A percentile compares a stretch with the other conserved stretches of the same genome.
Evolutionary conservation across 2,113 vertebrate genomes (phyloP).

Genomic region (Natator depressus): DNA sequence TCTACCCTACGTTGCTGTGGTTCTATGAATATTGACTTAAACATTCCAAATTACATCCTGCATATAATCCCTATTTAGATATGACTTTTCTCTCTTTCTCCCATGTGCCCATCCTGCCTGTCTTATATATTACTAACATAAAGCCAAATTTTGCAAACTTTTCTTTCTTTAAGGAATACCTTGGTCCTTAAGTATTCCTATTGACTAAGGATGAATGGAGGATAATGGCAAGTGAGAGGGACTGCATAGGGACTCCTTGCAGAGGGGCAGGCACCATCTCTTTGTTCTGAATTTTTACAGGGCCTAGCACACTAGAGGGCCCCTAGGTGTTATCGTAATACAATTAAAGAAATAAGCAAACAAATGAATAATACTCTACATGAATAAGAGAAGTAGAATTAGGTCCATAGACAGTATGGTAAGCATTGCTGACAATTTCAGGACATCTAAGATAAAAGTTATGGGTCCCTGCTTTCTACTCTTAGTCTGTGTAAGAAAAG

Average conservation of each 20-base stretch:
- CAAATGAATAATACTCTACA: accelerated
- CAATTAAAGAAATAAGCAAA: background rate
- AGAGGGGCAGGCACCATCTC: accelerated
- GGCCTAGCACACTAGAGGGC: background rate
- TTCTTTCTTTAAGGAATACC: background rate
- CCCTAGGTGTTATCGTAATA: background rate
- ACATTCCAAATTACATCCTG: background rate
- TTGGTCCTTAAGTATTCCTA: background rate
- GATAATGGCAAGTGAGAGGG: background rate
- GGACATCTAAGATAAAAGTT: background rate
- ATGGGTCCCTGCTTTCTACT: background rate
- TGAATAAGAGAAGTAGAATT: background rate
- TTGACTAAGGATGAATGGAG: background rate
- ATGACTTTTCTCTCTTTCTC: background rate
- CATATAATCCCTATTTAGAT: background rate
- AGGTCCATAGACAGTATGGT: background rate
- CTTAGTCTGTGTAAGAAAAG: background rate
- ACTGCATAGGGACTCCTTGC: accelerated
- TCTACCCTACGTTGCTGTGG: background rate
- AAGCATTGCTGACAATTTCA: background rate
- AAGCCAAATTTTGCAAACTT: background rate
- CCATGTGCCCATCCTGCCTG: background rate
- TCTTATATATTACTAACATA: background rate
- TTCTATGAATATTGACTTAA: background rate
- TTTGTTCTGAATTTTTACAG: background rate